Evolutionary conservation across 2,797 vertebrate genomes (phyloP).

Genomic region (Parauchenoglanis ngamensis): DNA sequence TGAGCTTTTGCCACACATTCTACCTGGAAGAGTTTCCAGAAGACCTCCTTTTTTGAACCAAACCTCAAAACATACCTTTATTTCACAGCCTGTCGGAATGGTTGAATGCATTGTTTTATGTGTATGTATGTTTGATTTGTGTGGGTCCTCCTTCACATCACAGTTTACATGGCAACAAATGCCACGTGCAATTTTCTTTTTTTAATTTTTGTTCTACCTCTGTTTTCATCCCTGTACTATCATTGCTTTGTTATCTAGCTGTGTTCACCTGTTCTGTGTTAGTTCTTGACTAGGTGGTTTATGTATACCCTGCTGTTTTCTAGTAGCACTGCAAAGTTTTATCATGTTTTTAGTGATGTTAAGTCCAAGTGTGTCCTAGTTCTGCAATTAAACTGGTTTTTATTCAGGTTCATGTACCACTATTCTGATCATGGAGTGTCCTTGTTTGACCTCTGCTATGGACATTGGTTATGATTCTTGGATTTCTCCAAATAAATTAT

Average conservation of each 20-base stretch:
- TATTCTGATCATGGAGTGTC: background rate
- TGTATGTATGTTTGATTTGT: background rate
- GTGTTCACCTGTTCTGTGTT: background rate
- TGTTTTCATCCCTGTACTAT: background rate
- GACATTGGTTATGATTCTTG: background rate
- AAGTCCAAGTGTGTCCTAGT: background rate
- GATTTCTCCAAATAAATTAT: background rate
- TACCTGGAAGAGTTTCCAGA: background rate
- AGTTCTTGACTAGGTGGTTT: background rate
- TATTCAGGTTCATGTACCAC: background rate
- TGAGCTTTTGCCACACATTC: background rate
- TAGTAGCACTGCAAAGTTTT: background rate
- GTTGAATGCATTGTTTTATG: background rate
- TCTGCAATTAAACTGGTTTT: background rate
- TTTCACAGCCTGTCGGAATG: background rate
- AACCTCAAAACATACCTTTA: background rate
- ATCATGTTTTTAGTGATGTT: background rate
- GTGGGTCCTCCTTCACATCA: background rate
- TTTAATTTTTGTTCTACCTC: background rate
- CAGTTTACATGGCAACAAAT: background rate
- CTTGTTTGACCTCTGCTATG: background rate
- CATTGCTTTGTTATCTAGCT: background rate
- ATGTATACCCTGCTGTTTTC: background rate
- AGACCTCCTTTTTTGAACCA: background rate
- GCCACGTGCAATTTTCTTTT: background rate